These are phyloP conservation scores for Helicolenus hilgendorfi DNA, from an alignment of 2,797 vertebrate species.

Conservation along the genomic window DNA sequence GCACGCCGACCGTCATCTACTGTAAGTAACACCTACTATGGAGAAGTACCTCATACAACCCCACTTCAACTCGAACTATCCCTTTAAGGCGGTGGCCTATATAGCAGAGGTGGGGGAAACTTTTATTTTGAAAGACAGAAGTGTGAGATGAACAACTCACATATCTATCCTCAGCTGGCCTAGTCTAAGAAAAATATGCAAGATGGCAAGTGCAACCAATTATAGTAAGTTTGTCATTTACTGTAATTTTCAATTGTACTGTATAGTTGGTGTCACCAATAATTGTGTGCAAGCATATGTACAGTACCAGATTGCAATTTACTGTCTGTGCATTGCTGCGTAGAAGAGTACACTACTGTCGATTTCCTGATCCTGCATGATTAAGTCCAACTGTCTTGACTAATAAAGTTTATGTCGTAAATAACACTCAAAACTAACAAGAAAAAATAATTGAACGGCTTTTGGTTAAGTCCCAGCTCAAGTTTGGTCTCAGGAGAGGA, in stretches of 20 bases:
- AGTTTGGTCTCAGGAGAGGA: background rate
- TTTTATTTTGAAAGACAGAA: background rate
- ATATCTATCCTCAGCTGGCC: background rate
- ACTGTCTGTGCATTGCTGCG: background rate
- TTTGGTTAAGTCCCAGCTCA: background rate
- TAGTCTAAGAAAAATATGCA: background rate
- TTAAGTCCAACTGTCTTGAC: background rate
- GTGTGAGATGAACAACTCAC: background rate
- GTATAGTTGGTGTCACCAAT: background rate
- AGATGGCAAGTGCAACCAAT: constrained; percentile 9
- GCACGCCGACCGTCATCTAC: too few relatives aligned
- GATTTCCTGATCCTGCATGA: background rate
- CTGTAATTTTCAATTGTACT: background rate
- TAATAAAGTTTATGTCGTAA: background rate
- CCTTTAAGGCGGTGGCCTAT: background rate
- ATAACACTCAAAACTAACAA: background rate
- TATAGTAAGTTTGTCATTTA: background rate
- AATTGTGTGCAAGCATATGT: background rate
- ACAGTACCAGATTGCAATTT: background rate
- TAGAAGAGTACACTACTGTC: background rate
- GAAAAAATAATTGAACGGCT: background rate
- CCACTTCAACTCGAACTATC: too few relatives aligned
- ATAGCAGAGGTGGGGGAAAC: background rate
- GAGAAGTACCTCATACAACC: too few relatives aligned
- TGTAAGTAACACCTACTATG: too few relatives aligned